Conservation (phyloP, 2,113 vertebrate species). For the Xiphophorus maculatus region DNA sequence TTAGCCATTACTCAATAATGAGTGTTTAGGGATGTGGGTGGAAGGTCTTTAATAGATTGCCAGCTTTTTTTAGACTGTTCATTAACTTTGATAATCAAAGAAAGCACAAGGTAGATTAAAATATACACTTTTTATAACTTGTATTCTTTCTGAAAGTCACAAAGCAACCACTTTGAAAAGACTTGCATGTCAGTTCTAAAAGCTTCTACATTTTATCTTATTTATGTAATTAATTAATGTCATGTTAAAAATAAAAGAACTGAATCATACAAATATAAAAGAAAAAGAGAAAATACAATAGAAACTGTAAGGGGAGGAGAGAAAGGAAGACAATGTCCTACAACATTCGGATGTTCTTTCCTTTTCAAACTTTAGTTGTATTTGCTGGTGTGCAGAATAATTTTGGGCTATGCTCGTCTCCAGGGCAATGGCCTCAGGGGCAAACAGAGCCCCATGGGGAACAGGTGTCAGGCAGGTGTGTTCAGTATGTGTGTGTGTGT, state of each 20-base stretch:
- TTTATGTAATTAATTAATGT: neutral
- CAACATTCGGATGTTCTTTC: slow-evolving; percentile 67
- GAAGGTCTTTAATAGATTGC: neutral
- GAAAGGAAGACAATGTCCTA: slow-evolving; percentile 68
- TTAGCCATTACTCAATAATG: neutral
- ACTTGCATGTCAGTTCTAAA: neutral
- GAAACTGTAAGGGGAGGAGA: neutral
- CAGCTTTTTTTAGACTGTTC: neutral
- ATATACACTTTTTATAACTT: neutral
- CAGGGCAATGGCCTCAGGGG: slow-evolving; percentile 79
- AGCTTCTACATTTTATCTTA: neutral
- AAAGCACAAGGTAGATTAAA: neutral
- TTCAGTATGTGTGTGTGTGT: slow-evolving; percentile 80
- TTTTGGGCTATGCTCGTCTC: slow-evolving; percentile 76
- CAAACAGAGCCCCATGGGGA: slow-evolving; percentile 83
- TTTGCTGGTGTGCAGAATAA: slow-evolving; percentile 78
- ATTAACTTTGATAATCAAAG: neutral
- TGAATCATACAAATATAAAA: neutral
- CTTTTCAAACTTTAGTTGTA: slow-evolving; percentile 70
- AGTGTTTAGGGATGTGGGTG: neutral
- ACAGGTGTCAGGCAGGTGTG: slow-evolving; percentile 90
- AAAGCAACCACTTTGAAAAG: neutral
- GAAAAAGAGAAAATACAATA: neutral
- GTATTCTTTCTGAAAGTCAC: neutral
- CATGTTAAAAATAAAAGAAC: too few species aligned